Conservation (phyloP, 2,888 invertebrate species). For the Cephus pulcher region DNA sequence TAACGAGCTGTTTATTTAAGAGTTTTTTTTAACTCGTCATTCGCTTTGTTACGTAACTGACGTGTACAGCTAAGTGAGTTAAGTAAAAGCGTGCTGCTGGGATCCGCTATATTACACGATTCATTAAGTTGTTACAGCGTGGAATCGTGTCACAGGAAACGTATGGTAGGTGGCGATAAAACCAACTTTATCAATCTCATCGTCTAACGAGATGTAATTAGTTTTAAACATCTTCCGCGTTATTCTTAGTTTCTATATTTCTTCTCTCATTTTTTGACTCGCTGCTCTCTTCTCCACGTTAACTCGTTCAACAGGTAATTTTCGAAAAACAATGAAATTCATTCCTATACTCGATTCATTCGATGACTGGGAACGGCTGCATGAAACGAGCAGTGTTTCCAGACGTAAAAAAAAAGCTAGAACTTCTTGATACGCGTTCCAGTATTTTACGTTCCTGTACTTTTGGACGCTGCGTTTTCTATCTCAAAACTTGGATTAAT, state of each 20-base stretch:
- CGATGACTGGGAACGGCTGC: not conserved
- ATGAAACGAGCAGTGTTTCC: not conserved
- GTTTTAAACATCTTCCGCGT: not conserved
- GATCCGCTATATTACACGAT: not conserved
- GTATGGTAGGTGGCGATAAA: not conserved
- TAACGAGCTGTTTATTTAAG: not conserved
- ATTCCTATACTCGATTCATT: not conserved
- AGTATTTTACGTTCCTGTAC: slow-evolving; percentile 39
- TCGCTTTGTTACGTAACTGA: not conserved
- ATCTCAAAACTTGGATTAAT: slow-evolving; percentile 46
- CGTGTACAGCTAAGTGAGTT: not conserved
- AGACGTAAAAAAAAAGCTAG: not conserved
- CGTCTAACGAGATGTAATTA: not conserved
- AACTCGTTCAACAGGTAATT: slow-evolving; percentile 7
- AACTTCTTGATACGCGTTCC: not conserved
- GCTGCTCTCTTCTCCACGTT: not conserved
- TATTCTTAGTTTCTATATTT: not conserved
- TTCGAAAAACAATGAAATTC: not conserved
- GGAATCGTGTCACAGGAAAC: not conserved
- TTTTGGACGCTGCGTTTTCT: slow-evolving; percentile 48
- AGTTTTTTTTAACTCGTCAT: not conserved
- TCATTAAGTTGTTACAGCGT: not conserved
- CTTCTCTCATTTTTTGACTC: not conserved
- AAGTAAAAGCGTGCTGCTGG: not conserved
- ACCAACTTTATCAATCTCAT: not conserved